Conservation (phyloP, 2,888 invertebrate genomes). For the Uloborus plumipes region DNA sequence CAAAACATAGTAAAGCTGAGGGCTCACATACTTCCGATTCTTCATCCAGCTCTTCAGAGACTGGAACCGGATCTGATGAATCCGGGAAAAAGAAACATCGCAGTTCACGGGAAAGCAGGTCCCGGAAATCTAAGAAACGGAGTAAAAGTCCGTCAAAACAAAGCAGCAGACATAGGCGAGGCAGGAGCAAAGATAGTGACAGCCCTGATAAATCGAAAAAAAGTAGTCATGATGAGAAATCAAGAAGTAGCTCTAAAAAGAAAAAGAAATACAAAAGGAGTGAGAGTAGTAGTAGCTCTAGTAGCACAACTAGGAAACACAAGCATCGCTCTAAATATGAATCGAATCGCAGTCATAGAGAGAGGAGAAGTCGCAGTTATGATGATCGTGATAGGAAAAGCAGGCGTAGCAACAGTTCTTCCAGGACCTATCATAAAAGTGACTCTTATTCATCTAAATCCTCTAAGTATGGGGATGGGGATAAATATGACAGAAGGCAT, state of each 20-base stretch:
- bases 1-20: background rate
- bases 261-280: constrained; percentile 44
- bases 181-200: constrained; percentile 43
- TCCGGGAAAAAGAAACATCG: constrained; percentile 26
- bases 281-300: constrained; percentile 46
- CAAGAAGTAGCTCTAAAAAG: constrained; percentile 48
- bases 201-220: constrained; percentile 35
- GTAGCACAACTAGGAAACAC: constrained; percentile 18
- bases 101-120: background rate
- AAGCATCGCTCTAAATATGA: constrained; percentile 29
- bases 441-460: constrained; percentile 23
- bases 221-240: constrained; percentile 25
- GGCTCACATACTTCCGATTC: constrained; percentile 37
- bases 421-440: constrained; percentile 23
- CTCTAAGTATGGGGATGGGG: constrained; percentile 24
- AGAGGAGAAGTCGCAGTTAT: constrained; percentile 40
- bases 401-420: constrained; percentile 23
- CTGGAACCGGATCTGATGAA: constrained; percentile 33
- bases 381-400: constrained; percentile 33
- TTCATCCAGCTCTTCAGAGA: constrained; percentile 38
- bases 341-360: constrained; percentile 42
- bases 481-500: constrained; percentile 25
- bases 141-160: constrained; percentile 32
- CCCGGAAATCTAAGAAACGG: constrained; percentile 1
- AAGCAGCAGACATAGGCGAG: background rate